Base-by-base conservation (phyloP, 1,140 invertebrate genomes). In the Trachelipus rathkii region DNA sequence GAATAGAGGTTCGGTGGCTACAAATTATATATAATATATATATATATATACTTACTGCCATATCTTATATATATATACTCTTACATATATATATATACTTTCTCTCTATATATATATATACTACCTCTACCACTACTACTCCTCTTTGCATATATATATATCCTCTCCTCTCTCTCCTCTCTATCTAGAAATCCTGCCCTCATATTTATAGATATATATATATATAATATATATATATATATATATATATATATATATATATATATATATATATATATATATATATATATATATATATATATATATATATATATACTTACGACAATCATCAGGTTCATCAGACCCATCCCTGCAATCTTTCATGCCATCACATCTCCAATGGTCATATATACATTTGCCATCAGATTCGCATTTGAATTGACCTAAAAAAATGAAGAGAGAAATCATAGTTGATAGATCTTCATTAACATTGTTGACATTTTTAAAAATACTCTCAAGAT, bases 341-440 rank as follows among this genome's bases (percentile, higher is more conserved):
- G 92, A 94, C 83, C 95, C 94, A 81, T 97, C 95, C 0, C 95
- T 94, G 82, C 93, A 95, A 82, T 96, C 94, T 82, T 95, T 92
- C 82, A 95, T 93, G 79, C 91, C 93, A 84, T 97, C 95, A 84
- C 97, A 99, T 89, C 93, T 93, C 95, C 96, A 99, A 0, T 95
- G 84, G 83, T 93, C 93, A 0, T 94, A 95, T 78, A 99, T 98
- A 83, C 97, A 99, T 73, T 93, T 91, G 10, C 95, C 95, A 79
- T 96, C 46, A 15, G 66, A 53, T 71, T 44, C 66, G 69, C n/a
- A 71, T 46, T 73, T 69, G 67, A 69, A 75, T 53, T 45, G 74
- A 60, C 74, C 33, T n/a, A 15, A 44, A 69, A 68, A 33, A 33
- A 33, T 33, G 6, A 6, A n/a, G 6, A 33, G 33, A 6, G 33